Percentiles rank a stretch among this genome's conserved stretches.
These are phyloP conservation scores for Trichogramma evanescens DNA, from an alignment of 2,888 invertebrate species.

Conservation along the genomic window DNA sequence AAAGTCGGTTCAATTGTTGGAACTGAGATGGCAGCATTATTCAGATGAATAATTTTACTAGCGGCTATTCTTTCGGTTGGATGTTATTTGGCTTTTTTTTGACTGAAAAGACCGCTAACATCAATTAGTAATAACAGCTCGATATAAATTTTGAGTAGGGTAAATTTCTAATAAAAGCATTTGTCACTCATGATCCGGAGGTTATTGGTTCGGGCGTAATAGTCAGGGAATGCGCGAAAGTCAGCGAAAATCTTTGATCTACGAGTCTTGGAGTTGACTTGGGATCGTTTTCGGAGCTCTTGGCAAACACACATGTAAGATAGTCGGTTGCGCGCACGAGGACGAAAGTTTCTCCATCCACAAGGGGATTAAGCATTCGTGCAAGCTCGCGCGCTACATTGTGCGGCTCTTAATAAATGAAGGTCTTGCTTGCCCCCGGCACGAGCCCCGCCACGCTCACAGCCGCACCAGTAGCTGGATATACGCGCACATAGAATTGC, in stretches of 20 bases:
- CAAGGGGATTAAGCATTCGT: constrained; percentile 9
- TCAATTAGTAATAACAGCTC: neutral
- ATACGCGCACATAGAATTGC: neutral
- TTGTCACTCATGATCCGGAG: neutral
- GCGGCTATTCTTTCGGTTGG: no score
- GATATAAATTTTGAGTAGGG: no score
- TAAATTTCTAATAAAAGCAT: no score
- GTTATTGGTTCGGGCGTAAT: constrained; percentile 26
- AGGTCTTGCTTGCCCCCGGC: neutral
- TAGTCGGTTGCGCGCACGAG: neutral
- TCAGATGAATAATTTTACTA: no score
- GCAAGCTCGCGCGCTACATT: neutral
- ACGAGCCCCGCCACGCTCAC: neutral
- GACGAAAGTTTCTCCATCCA: constrained; percentile 7
- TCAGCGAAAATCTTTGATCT: constrained; percentile 5
- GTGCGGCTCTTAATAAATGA: constrained; percentile 2
- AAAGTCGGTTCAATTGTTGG: no score
- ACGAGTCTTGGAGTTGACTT: neutral
- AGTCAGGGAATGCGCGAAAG: constrained; percentile 2
- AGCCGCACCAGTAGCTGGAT: neutral
- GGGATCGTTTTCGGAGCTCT: neutral
- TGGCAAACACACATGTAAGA: no score
- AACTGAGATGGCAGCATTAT: no score
- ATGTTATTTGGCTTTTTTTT: no score
- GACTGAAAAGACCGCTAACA: no score